Evolutionary conservation across 2,113 vertebrate genomes (phyloP), one percentile per base, ranked within the genome.

Genomic region (Lophius piscatorius): DNA sequence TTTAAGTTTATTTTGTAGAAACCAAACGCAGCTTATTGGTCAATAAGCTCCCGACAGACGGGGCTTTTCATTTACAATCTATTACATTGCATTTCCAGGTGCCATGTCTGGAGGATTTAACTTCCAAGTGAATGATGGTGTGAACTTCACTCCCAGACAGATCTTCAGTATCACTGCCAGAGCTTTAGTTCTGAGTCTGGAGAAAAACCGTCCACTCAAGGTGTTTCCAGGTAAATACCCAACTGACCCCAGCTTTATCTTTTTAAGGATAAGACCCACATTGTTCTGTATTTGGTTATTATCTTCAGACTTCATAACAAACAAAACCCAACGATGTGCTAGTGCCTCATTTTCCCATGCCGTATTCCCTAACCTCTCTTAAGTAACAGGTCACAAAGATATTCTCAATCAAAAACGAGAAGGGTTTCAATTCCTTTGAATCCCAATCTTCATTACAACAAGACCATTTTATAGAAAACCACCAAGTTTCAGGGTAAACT

Each of bases 111-210:
- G 95, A 83, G 93, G 94, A 7, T 98, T 97, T 83, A 94, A 36
- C 82, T 97, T 98, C 77, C 94, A 96, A 74, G 93, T 95, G 26
- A 96, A 94, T 11, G 95, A 98, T 29, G 94, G 95, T 33, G 80
- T 95, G 81, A 97, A 97, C 83, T 94, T 93, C 56, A 88, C 91
- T 76, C 92, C 94, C 26, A 65, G 64, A 23, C 93, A 96, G 68
- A 95, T 94, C 85, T 97, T 97, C 83, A 96, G 92, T 70, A 89
- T 97, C 85, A 94, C 91, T 0, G 93, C 94, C 70, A 83, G 11
- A 75, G 83, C 17, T 0, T 83, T 96, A 29, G 68, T 94, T 40
- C 82, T 97, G 42, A 92, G 28, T 51, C 63, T 96, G 48, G 91
- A 94, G 89, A 90, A 70, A 34, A 96, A 94, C 70, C 90, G 74